These are phyloP conservation scores for Odontophorus gujanensis DNA, from an alignment of 2,113 vertebrate species.

Conservation along the genomic window DNA sequence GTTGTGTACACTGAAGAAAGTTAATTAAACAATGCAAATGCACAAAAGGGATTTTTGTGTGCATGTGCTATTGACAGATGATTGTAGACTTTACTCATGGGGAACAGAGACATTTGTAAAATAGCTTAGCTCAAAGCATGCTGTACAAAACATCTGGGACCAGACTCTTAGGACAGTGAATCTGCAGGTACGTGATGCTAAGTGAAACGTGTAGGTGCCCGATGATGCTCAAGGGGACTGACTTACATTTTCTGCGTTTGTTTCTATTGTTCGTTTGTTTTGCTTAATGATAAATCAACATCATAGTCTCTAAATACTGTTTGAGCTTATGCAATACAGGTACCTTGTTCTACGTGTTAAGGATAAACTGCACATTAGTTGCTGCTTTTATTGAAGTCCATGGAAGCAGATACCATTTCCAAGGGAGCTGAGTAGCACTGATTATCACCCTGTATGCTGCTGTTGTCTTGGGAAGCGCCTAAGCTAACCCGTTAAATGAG, in stretches of 20 bases:
- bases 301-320: background rate
- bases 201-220: background rate
- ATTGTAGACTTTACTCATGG: background rate
- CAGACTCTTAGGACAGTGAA: background rate
- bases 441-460: background rate
- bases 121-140: background rate
- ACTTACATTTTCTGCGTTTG: background rate
- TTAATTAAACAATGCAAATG: conserved; percentile 73
- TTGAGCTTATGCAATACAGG: background rate
- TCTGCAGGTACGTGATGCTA: background rate
- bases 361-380: background rate
- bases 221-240: too few species aligned
- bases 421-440: background rate
- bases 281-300: background rate
- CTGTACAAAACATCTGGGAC: background rate
- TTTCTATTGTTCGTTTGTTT: background rate
- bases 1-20: conserved; percentile 30
- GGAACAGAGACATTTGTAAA: background rate
- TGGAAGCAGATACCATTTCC: background rate
- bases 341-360: background rate
- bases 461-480: background rate
- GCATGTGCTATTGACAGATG: background rate
- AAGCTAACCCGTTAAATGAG: background rate
- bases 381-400: background rate
- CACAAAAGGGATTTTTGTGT: background rate